Percentiles rank a stretch among this genome's conserved stretches.
These are phyloP conservation scores for Pipistrellus nathusii DNA, from an alignment of 2,797 vertebrate species.

Conservation along the genomic window DNA sequence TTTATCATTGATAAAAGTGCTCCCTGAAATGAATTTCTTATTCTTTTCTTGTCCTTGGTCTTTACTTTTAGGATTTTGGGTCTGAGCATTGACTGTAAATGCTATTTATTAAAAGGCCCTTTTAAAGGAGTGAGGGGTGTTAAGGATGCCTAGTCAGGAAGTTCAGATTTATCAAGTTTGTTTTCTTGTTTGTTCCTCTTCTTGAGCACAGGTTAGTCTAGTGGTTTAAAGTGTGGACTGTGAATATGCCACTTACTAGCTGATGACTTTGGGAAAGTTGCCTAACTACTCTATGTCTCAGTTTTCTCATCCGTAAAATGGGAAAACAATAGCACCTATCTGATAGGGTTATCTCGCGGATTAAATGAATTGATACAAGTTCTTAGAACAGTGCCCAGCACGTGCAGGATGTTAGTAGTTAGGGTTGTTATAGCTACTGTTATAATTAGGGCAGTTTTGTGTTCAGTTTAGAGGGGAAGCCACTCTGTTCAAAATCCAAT, in stretches of 20 bases:
- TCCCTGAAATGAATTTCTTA: neutral
- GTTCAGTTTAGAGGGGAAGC: neutral
- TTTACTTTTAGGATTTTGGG: neutral
- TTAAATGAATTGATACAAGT: neutral
- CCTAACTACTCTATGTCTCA: neutral
- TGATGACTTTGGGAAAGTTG: neutral
- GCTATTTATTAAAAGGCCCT: neutral
- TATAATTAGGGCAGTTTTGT: neutral
- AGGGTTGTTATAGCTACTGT: neutral
- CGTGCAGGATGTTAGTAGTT: too few species aligned
- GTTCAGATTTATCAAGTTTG: neutral
- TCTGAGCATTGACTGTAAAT: neutral
- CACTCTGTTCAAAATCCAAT: neutral
- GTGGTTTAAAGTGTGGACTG: neutral
- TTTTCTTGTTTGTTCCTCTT: neutral
- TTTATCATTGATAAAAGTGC: neutral
- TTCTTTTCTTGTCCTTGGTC: neutral
- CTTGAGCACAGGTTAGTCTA: neutral
- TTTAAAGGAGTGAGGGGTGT: neutral
- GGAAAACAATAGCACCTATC: neutral
- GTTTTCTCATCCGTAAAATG: neutral
- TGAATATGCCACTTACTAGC: neutral
- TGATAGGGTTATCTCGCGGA: neutral
- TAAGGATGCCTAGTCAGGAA: neutral
- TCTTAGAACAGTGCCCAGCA: neutral